Percentiles rank a stretch among this genome's conserved stretches.
phyloP scores from a whole-genome alignment of 2,797 vertebrate species.

The Perdix hodgsoniae region DNA sequence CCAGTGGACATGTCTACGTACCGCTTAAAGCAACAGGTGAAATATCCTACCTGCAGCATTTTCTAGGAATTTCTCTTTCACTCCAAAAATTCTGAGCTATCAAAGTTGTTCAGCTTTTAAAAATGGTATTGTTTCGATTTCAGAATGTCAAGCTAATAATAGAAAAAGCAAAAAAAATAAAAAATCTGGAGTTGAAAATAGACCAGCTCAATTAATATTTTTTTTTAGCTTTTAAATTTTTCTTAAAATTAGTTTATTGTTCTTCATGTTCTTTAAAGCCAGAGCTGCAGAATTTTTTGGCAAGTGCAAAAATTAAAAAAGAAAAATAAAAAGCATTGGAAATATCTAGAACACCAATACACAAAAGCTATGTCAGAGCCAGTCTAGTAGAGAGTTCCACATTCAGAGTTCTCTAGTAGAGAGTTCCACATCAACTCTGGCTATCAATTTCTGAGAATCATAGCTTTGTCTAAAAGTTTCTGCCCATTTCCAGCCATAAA shows the following conservation, averaged over 20 bases:
- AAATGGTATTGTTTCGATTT: not conserved
- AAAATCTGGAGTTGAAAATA: not conserved
- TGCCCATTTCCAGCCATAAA: not conserved
- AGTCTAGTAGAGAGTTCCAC: rapidly evolving
- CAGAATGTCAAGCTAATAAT: not conserved
- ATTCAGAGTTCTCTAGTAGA: too few species aligned
- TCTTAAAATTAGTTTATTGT: not conserved
- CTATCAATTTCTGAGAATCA: not conserved
- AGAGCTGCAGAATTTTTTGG: not conserved
- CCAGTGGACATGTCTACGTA: not conserved
- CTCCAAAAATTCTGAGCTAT: not conserved
- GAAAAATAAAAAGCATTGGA: not conserved
- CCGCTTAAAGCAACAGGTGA: not conserved
- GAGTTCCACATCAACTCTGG: rapidly evolving
- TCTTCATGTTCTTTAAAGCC: not conserved
- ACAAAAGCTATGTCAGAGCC: rapidly evolving
- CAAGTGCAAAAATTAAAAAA: not conserved
- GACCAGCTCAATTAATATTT: not conserved
- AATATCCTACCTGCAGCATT: not conserved
- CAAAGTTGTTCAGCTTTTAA: not conserved
- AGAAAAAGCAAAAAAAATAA: not conserved
- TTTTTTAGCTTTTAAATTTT: not conserved
- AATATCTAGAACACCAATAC: not conserved
- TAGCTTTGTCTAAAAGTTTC: not conserved
- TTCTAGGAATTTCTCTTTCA: not conserved